phyloP scores from a whole-genome alignment of 2,888 invertebrate species.

The Ormia ochracea region DNA sequence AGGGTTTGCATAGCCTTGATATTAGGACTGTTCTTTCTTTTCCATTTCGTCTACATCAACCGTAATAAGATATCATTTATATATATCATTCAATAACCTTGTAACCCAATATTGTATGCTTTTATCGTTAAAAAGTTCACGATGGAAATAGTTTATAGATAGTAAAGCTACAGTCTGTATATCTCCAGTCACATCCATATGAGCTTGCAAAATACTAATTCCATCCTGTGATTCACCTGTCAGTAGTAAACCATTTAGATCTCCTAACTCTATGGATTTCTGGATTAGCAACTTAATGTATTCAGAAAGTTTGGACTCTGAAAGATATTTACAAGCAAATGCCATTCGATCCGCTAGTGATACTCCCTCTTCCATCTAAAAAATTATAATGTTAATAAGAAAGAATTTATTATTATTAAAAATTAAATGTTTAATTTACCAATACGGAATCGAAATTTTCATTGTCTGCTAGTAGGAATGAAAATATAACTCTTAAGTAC shows the following conservation, averaged over 20 bases:
- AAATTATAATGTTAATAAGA: not conserved
- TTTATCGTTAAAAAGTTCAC: conserved; percentile 81
- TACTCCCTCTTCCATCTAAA: conserved; percentile 88
- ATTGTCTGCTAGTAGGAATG: conserved; percentile 89
- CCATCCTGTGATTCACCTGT: conserved; percentile 88
- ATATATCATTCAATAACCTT: conserved; percentile 75
- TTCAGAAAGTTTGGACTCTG: conserved; percentile 87
- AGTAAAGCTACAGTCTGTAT: conserved; percentile 93
- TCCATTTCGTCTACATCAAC: too few species aligned
- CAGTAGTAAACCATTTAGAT: conserved; percentile 90
- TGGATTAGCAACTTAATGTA: conserved; percentile 85
- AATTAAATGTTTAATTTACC: conserved; percentile 78
- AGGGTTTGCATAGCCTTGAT: too few species aligned
- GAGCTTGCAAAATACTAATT: conserved; percentile 88
- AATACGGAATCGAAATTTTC: conserved; percentile 86
- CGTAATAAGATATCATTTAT: too few species aligned
- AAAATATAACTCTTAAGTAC: conserved; percentile 92
- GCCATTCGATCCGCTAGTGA: conserved; percentile 92
- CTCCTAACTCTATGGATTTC: conserved; percentile 85
- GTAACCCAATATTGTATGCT: conserved; percentile 83
- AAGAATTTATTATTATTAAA: not conserved
- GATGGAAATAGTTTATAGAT: conserved; percentile 86
- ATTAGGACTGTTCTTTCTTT: too few species aligned
- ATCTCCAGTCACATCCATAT: conserved; percentile 91
- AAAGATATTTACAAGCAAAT: conserved; percentile 91